Evolutionary conservation across 2,888 invertebrate species (phyloP).

Genomic region (Cheilosia scutellata): DNA sequence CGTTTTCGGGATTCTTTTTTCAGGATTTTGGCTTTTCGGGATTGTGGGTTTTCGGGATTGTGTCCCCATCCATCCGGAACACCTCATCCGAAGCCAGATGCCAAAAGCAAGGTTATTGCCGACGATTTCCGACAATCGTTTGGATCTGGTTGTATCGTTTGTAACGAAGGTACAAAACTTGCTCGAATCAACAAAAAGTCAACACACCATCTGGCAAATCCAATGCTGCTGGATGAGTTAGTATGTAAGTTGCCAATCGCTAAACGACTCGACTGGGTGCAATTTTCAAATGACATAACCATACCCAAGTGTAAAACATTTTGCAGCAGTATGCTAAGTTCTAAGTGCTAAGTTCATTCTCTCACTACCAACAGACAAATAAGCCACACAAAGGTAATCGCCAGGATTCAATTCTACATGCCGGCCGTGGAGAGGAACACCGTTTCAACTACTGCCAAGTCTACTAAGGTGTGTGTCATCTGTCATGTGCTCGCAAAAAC

Average conservation of each 20-base stretch:
- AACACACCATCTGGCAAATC: background rate
- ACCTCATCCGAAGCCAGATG: constrained; percentile 29
- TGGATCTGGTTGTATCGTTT: too few relatives aligned
- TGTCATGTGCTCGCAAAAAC: background rate
- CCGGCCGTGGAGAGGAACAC: background rate
- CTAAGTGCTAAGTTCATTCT: background rate
- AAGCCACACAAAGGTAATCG: background rate
- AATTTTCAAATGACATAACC: constrained; percentile 10
- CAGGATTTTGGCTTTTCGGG: too few relatives aligned
- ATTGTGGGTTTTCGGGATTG: too few relatives aligned
- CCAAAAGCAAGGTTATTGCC: constrained; percentile 30
- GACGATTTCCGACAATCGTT: constrained; percentile 21
- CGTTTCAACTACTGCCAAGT: background rate
- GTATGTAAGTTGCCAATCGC: background rate
- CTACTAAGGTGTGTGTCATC: background rate
- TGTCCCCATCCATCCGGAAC: constrained; percentile 53
- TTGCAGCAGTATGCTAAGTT: constrained; percentile 6
- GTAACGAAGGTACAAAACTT: too few relatives aligned
- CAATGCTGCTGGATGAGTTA: background rate
- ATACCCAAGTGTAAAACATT: constrained; percentile 1
- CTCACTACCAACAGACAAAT: background rate
- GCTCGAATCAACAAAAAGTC: background rate
- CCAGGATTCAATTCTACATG: background rate
- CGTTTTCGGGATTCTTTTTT: too few relatives aligned
- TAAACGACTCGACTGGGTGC: constrained; percentile 12